Evolutionary conservation across 2,888 invertebrate species (phyloP).

Genomic region (Dinocampus coccinellae): DNA sequence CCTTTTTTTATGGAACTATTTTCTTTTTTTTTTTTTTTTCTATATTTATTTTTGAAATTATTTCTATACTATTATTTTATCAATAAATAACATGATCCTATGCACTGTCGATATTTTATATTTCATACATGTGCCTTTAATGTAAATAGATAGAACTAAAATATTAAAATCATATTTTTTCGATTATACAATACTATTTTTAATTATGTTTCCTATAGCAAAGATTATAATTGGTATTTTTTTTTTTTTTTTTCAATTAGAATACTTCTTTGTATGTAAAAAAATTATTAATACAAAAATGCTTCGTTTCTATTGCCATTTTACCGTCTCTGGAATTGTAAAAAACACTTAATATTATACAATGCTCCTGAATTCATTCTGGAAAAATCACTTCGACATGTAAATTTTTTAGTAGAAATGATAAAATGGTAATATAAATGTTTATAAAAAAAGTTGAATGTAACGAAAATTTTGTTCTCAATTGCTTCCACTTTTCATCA

Average conservation of each 20-base stretch:
- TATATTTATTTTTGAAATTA: neutral
- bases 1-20: neutral
- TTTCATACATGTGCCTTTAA: conserved; percentile 11
- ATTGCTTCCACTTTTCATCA: neutral
- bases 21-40: conserved; percentile 10
- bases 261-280: conserved; percentile 7
- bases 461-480: neutral
- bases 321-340: conserved; percentile 16
- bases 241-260: neutral
- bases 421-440: conserved; percentile 9
- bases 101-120: neutral
- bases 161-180: conserved; percentile 7
- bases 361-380: conserved; percentile 11
- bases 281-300: neutral
- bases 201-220: neutral
- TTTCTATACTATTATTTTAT: neutral
- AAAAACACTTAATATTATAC: conserved; percentile 18
- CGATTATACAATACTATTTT: conserved; percentile 14
- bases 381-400: conserved; percentile 17
- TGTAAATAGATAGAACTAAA: conserved; percentile 15
- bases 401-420: neutral
- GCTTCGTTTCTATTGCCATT: neutral
- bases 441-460: neutral
- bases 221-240: neutral
- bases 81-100: conserved; percentile 14